phyloP scores from a whole-genome alignment of 2,113 vertebrate genomes.

The Oenanthe oenanthe region DNA sequence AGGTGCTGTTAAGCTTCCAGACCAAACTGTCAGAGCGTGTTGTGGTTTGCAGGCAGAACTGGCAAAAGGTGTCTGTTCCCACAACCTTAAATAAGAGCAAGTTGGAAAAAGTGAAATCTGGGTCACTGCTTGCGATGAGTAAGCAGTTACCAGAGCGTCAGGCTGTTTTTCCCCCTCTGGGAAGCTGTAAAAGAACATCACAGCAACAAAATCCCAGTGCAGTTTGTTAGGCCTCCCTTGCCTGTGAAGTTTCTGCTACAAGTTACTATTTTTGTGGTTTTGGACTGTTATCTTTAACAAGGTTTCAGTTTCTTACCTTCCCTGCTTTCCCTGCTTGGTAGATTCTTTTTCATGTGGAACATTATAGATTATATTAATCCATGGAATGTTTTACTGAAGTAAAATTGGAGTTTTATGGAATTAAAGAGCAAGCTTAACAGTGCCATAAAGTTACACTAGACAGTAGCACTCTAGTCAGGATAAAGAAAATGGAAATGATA shows the following conservation, averaged over 20 bases:
- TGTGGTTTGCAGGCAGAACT: constrained; percentile 16
- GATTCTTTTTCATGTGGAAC: not conserved
- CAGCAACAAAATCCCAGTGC: constrained; percentile 33
- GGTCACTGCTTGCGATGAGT: constrained; percentile 49
- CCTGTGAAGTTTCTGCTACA: not conserved
- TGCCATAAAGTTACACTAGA: not conserved
- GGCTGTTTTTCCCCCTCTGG: not conserved
- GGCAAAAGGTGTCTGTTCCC: constrained; percentile 14
- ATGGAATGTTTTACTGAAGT: not conserved
- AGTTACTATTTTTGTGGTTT: not conserved
- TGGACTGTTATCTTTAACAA: not conserved
- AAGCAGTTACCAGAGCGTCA: not conserved
- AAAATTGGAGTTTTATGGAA: not conserved
- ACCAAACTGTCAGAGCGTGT: not conserved
- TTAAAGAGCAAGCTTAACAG: not conserved
- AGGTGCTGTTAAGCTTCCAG: not conserved
- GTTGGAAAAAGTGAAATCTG: constrained; percentile 35
- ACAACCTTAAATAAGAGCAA: not conserved
- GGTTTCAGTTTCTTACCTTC: not conserved
- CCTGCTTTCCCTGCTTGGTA: not conserved
- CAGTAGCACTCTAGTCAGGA: not conserved
- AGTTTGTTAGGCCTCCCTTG: constrained; percentile 23
- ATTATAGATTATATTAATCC: not conserved
- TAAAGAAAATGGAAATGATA: not conserved
- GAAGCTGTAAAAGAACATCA: constrained; percentile 1